Conservation (phyloP, 2,113 vertebrate species). For the Pseudolaguvia tuberculata region DNA sequence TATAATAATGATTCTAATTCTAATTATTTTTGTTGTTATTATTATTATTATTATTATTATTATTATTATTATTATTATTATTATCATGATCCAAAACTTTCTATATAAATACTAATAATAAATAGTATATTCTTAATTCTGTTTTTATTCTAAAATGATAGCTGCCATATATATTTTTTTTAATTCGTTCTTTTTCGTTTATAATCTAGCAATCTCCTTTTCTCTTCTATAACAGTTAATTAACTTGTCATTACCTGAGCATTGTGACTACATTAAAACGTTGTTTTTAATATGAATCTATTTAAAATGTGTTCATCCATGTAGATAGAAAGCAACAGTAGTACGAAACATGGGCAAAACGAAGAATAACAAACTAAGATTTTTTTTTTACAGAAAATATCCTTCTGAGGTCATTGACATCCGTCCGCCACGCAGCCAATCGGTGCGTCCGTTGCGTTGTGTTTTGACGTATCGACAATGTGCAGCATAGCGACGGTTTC, state of each 20-base stretch:
- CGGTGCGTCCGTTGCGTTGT: neutral
- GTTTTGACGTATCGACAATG: conserved; percentile 2
- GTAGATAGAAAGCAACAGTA: neutral
- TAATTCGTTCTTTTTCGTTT: neutral
- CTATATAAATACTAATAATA: too few species aligned
- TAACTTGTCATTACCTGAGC: neutral
- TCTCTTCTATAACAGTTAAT: neutral
- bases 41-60: too few species aligned
- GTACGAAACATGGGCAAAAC: neutral
- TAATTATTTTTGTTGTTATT: too few species aligned
- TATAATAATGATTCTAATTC: neutral
- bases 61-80: too few species aligned
- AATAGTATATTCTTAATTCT: too few species aligned
- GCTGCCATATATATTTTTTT: too few species aligned
- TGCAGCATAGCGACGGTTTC: conserved; percentile 25
- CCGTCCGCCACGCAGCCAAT: conserved; percentile 47
- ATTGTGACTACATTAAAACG: too few species aligned
- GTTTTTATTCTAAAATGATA: too few species aligned
- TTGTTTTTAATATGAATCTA: too few species aligned
- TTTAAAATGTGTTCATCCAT: too few species aligned
- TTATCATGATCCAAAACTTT: too few species aligned
- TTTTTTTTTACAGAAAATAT: conserved; percentile 33
- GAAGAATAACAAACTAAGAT: neutral
- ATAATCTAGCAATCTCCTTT: neutral
- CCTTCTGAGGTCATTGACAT: conserved; percentile 62